phyloP scores from a whole-genome alignment of 2,888 invertebrate species.

The Vesta saturnalis region DNA sequence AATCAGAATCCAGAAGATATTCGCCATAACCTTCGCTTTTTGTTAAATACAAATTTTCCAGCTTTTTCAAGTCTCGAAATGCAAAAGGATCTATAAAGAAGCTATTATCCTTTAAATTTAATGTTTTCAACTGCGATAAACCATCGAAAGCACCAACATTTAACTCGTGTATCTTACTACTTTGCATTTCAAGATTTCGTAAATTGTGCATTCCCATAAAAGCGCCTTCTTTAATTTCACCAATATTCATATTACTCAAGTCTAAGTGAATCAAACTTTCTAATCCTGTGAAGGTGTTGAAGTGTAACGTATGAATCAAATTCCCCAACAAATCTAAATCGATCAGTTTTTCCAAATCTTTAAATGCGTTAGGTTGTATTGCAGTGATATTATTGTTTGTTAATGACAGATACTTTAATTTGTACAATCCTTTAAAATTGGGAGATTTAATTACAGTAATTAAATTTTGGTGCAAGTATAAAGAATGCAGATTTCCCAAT shows the following conservation, averaged over 20 bases:
- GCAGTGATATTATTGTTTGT: conserved; percentile 1
- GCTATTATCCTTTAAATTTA: background rate
- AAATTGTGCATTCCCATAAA: conserved; percentile 10
- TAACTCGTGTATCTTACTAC: background rate
- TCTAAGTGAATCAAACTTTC: conserved; percentile 9
- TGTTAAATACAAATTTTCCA: background rate
- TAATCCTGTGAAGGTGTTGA: conserved; percentile 5
- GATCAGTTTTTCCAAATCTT: background rate
- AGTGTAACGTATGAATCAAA: background rate
- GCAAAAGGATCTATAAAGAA: conserved; percentile 3
- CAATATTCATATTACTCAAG: conserved; percentile 4
- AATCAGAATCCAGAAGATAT: conserved; percentile 17
- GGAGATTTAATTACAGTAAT: background rate
- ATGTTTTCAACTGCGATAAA: background rate
- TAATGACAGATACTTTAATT: background rate
- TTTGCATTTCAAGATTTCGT: background rate
- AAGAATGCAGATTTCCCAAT: background rate
- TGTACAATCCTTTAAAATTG: background rate
- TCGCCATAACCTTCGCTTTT: conserved; percentile 3
- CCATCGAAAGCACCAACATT: background rate
- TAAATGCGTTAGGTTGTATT: background rate
- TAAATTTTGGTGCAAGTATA: background rate
- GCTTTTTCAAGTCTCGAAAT: background rate
- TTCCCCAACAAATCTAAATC: background rate
- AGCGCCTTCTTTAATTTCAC: background rate